These are phyloP conservation scores for Colaptes auratus DNA, from an alignment of 2,113 vertebrate genomes.

Conservation along the genomic window DNA sequence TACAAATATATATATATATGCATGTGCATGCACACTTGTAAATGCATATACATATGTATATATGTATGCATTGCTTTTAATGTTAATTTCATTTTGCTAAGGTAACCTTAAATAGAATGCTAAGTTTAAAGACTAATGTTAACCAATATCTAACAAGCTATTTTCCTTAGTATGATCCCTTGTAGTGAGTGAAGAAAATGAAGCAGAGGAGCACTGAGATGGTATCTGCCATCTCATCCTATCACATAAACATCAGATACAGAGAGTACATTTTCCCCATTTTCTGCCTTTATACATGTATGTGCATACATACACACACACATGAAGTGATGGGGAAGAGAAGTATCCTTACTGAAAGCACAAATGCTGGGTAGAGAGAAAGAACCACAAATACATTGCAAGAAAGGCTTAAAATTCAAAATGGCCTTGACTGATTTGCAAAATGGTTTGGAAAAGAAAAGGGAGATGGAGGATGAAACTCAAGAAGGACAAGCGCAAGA, in stretches of 20 bases:
- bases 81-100: background rate
- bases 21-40: background rate
- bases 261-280: background rate
- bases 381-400: background rate
- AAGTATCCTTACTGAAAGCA: background rate
- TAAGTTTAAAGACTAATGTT: background rate
- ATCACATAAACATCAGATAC: background rate
- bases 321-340: background rate
- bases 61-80: background rate
- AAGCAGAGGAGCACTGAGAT: background rate
- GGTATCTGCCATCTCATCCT: background rate
- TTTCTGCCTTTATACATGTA: background rate
- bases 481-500: background rate
- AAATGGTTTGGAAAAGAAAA: slow-evolving; percentile 9
- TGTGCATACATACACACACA: background rate
- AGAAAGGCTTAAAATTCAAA: slow-evolving; percentile 14
- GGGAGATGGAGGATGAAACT: background rate
- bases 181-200: background rate
- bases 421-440: background rate
- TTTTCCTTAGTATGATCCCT: background rate
- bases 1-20: background rate
- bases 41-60: too few species aligned
- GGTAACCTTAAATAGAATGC: background rate
- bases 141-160: background rate
- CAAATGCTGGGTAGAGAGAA: background rate